Evolutionary conservation across 2,113 vertebrate genomes (phyloP).

Genomic region (Strix uralensis): DNA sequence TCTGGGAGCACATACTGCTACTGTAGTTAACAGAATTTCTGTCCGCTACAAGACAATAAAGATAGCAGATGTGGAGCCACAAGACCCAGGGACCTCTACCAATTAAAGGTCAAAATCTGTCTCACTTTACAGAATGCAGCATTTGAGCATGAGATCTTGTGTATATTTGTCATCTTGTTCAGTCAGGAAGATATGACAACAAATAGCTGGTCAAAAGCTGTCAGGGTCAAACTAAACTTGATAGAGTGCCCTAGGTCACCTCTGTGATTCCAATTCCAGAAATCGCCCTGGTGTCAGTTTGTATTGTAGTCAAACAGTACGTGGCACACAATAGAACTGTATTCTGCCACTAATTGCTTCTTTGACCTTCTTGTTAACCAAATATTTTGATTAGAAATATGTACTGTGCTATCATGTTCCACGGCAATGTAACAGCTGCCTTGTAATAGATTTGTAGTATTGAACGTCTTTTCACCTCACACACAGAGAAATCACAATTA

Average conservation of each 20-base stretch:
- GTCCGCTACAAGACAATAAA: conserved; percentile 51
- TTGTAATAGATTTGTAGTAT: background rate
- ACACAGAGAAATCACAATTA: background rate
- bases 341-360: conserved; percentile 43
- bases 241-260: conserved; percentile 54
- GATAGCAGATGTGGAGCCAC: conserved; percentile 58
- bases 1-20: background rate
- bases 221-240: conserved; percentile 65
- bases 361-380: conserved; percentile 65
- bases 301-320: background rate
- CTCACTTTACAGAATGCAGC: conserved; percentile 50
- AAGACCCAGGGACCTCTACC: conserved; percentile 58
- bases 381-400: conserved; percentile 61
- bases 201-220: conserved; percentile 65
- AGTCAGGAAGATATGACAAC: conserved; percentile 65
- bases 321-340: background rate
- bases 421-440: background rate
- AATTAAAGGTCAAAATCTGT: conserved; percentile 69
- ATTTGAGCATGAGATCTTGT: conserved; percentile 49
- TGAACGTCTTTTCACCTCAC: background rate
- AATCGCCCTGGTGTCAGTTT: conserved; percentile 29
- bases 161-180: conserved; percentile 68
- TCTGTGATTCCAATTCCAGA: conserved; percentile 43
- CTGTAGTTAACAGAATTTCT: conserved; percentile 58
- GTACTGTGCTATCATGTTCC: background rate